A percentile compares a stretch with the other conserved stretches of the same genome.
These are phyloP conservation scores for Drosophila infuscata DNA, from an alignment of 2,888 invertebrate genomes.

Conservation along the genomic window DNA sequence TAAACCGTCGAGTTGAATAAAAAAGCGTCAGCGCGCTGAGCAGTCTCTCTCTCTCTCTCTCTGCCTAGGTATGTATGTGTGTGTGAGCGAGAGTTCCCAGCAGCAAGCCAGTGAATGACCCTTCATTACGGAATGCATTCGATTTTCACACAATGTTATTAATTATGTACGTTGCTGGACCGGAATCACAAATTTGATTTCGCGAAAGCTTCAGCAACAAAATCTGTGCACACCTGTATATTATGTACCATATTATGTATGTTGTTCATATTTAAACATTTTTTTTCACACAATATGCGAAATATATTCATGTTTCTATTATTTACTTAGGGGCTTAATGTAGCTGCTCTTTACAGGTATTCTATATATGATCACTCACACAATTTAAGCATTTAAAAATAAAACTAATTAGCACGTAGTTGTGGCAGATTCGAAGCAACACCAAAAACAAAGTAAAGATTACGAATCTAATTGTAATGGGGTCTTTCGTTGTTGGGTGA, in stretches of 20 bases:
- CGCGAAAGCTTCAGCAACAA: no score
- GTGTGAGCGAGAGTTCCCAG: constrained; percentile 18
- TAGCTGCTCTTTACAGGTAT: no score
- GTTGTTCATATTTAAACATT: neutral
- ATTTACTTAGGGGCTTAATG: no score
- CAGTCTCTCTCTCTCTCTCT: constrained; percentile 13
- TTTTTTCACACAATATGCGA: neutral
- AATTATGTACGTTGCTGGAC: neutral
- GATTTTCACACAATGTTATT: neutral
- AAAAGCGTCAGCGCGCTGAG: constrained; percentile 36
- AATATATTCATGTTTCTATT: no score
- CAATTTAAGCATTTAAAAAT: neutral
- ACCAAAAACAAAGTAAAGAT: neutral
- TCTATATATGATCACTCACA: neutral
- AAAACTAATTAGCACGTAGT: neutral
- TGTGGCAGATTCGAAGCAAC: neutral
- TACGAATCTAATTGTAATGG: neutral
- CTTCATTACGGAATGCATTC: neutral
- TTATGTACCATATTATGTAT: no score
- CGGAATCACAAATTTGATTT: neutral
- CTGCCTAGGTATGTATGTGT: neutral
- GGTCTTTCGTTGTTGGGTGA: neutral
- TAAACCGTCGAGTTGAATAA: constrained; percentile 51
- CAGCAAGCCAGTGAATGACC: neutral
- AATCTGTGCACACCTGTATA: no score